phyloP scores from a whole-genome alignment of 2,888 invertebrate species.

The Euplagia quadripunctaria region DNA sequence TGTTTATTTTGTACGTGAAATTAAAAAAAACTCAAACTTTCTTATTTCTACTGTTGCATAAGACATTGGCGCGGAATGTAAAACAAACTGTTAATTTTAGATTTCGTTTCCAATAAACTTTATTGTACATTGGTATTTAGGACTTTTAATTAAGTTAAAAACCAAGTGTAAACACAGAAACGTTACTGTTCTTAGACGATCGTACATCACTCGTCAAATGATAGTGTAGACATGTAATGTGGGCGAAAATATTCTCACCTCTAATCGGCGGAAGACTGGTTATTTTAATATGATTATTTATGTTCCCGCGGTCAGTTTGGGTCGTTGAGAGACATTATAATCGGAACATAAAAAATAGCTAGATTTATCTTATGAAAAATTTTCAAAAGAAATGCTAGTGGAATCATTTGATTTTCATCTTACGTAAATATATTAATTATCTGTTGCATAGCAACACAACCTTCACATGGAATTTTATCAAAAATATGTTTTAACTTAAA shows the following conservation, averaged over 20 bases:
- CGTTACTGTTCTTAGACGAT: slow-evolving; percentile 29
- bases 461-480: not conserved
- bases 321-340: slow-evolving; percentile 48
- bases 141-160: slow-evolving; percentile 25
- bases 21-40: slow-evolving; percentile 18
- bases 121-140: slow-evolving; percentile 5
- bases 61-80: slow-evolving; percentile 20
- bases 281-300: slow-evolving; percentile 56
- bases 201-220: slow-evolving; percentile 45
- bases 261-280: slow-evolving; percentile 51
- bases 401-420: not conserved
- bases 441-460: not conserved
- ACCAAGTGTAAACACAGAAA: slow-evolving; percentile 31
- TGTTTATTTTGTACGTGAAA: slow-evolving; percentile 21
- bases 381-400: not conserved
- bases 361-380: slow-evolving; percentile 32
- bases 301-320: slow-evolving; percentile 49
- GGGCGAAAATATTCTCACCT: slow-evolving; percentile 53
- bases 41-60: slow-evolving; percentile 27
- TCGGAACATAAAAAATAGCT: slow-evolving; percentile 41
- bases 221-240: slow-evolving; percentile 46
- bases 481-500: not conserved
- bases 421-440: not conserved
- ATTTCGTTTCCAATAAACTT: not conserved
- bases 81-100: slow-evolving; percentile 15